Base-by-base conservation (phyloP, 2,113 vertebrate genomes). In the Campylorhamphus procurvoides region DNA sequence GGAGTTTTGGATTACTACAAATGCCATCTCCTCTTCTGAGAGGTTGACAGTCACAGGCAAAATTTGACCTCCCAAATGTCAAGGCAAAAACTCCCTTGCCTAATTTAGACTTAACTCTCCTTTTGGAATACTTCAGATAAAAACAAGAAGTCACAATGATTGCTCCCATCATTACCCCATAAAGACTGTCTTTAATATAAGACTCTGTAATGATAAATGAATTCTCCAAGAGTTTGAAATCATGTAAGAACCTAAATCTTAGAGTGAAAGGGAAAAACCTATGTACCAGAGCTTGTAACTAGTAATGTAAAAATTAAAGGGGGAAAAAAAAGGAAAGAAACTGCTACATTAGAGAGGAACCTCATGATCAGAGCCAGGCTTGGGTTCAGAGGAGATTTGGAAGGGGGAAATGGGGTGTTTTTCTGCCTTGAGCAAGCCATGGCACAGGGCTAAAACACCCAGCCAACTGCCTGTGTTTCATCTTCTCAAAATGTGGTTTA, bases 1-100 rank as follows among this genome's bases (percentile, higher is more conserved):
- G 94, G 94, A 96, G 90, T 93, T 94, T 88, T 96, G 87, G 90
- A 94, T 96, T 96, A 91, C 75, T 96, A 84, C 93, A 96, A 96
- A 97, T 96, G 96, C 90, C 93, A 92, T 72, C 88, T 93, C 76
- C 56, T 95, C 56, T 90, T 96, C 76, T 37, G 66, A 92, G 90
- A 78, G 62, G 84, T 19, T 95, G 95, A 93, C 82, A 88, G 83
- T 90, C 88, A 58, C 73, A 33, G 74, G 76, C 92, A 93, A 95
- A 93, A 68, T 84, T 67, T 94, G 87, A 94, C 84, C 88, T 96
- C 80, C 49, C 73, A 95, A 95, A 93, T 84, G 88, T 95, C 96
- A 97, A 93, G 79, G 55, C 64, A 78, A 84, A 93, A 90, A 37
- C 56, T 94, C 52, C 2, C 2, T 68, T 64, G 88, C 69, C 80